phyloP scores from a whole-genome alignment of 2,113 vertebrate genomes.

The Cebidichthys violaceus region DNA sequence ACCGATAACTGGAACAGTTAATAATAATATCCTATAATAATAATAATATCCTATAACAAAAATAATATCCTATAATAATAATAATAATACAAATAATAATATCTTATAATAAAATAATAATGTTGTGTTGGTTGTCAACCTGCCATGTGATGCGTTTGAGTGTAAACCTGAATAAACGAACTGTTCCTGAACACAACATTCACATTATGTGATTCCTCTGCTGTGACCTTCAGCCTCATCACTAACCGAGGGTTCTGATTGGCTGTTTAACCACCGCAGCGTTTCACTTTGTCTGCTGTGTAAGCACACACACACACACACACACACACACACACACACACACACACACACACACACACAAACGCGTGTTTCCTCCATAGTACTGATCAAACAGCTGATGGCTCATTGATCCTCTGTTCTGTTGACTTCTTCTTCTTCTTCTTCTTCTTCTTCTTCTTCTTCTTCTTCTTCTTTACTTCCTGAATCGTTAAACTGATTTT shows the following conservation, averaged over 20 bases:
- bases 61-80: no score
- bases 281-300: slow-evolving; percentile 3
- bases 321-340: neutral
- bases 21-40: neutral
- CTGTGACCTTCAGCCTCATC: slow-evolving; percentile 13
- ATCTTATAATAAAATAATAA: no score
- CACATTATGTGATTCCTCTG: neutral
- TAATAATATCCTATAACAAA: no score
- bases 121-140: no score
- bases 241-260: neutral
- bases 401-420: slow-evolving; percentile 37
- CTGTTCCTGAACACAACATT: neutral
- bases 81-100: no score
- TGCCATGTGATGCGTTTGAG: no score
- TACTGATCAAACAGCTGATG: slow-evolving; percentile 14
- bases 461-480: neutral
- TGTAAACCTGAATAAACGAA: neutral
- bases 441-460: neutral
- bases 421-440: no score
- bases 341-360: neutral
- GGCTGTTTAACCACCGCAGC: neutral
- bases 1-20: neutral
- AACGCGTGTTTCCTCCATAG: no score
- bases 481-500: neutral
- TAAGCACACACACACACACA: neutral